phyloP scores from a whole-genome alignment of 2,797 vertebrate genomes.

The Channallabes apus region DNA sequence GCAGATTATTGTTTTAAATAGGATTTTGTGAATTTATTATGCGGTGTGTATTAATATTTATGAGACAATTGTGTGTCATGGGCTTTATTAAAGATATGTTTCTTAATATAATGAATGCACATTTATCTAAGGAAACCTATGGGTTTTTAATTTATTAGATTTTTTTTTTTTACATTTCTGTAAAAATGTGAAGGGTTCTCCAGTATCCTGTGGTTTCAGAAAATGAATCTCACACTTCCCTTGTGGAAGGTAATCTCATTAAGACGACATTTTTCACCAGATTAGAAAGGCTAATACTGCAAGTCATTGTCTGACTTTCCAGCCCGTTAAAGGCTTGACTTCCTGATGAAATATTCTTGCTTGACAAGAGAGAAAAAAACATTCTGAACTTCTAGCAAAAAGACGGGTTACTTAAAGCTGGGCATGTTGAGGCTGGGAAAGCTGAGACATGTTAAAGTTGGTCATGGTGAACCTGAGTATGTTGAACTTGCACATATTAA shows the following conservation, averaged over 20 bases:
- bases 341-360: neutral
- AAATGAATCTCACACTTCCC: slow-evolving; percentile 11
- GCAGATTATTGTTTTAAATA: neutral
- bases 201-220: neutral
- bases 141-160: neutral
- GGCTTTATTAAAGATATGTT: neutral
- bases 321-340: neutral
- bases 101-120: neutral
- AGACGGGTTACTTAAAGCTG: neutral
- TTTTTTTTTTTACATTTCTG: too few relatives aligned
- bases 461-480: too few relatives aligned
- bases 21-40: neutral
- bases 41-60: slow-evolving; percentile 1
- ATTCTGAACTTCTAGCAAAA: neutral
- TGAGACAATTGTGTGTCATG: neutral
- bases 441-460: neutral
- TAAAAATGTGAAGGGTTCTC: neutral
- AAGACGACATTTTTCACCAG: slow-evolving; percentile 14
- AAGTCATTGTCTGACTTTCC: slow-evolving; percentile 1
- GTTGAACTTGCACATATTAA: neutral
- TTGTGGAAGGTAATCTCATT: neutral
- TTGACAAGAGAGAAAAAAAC: neutral
- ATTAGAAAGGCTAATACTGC: neutral
- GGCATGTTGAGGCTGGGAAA: neutral
- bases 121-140: neutral